A percentile compares a stretch with the other conserved stretches of the same genome.
Conservation (phyloP, 2,888 invertebrate genomes). For the Ectobius pallidus region DNA sequence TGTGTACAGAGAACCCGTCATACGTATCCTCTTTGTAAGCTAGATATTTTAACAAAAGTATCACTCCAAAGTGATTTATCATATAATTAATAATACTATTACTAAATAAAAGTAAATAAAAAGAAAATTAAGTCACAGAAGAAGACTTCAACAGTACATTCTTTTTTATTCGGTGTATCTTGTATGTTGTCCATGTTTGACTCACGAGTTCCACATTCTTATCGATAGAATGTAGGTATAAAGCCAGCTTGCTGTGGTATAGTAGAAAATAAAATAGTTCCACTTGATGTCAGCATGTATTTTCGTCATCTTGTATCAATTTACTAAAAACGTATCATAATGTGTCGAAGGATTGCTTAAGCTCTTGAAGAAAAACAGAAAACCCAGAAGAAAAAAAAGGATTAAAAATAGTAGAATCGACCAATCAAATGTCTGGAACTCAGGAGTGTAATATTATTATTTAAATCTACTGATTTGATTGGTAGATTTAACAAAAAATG, state of each 20-base stretch:
- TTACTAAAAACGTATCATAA: slow-evolving; percentile 29
- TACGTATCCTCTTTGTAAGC: slow-evolving; percentile 11
- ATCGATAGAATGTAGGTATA: slow-evolving; percentile 27
- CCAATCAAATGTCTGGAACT: slow-evolving; percentile 40
- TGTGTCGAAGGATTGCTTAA: slow-evolving; percentile 29
- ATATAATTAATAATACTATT: not conserved
- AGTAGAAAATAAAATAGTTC: slow-evolving; percentile 28
- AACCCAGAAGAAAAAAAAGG: not conserved
- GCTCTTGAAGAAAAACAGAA: slow-evolving; percentile 29
- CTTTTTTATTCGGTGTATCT: slow-evolving; percentile 27
- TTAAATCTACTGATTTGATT: slow-evolving; percentile 35
- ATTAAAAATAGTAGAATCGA: slow-evolving; percentile 29
- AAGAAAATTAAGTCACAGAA: slow-evolving; percentile 15
- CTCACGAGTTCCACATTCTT: slow-evolving; percentile 19
- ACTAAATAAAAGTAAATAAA: slow-evolving; percentile 16
- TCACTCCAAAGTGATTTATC: not conserved
- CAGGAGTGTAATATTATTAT: slow-evolving; percentile 33
- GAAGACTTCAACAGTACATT: slow-evolving; percentile 23
- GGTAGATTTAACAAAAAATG: slow-evolving; percentile 28
- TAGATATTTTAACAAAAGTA: not conserved
- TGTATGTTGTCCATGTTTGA: slow-evolving; percentile 36
- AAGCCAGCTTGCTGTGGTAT: slow-evolving; percentile 33
- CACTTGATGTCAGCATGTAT: slow-evolving; percentile 30
- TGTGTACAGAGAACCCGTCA: slow-evolving; percentile 1
- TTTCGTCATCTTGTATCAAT: slow-evolving; percentile 33